Evolutionary conservation across 2,113 vertebrate genomes (phyloP).

Genomic region (Syngnathoides biaculeatus): DNA sequence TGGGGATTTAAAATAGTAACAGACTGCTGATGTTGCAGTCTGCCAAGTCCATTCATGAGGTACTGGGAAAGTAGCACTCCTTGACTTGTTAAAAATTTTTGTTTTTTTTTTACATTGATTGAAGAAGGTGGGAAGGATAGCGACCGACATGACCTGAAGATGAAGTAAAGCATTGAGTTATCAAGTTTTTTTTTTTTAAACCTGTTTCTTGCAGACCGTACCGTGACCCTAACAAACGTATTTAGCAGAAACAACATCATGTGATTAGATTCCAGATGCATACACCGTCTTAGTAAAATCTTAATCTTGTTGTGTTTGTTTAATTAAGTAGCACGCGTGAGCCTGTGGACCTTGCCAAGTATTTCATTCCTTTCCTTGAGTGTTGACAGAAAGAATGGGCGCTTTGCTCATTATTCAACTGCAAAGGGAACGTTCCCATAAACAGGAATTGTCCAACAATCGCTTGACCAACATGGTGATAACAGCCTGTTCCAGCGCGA

Average conservation of each 20-base stretch:
- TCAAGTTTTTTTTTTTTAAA: too few species aligned
- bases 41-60: constrained; percentile 40
- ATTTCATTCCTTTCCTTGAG: constrained; percentile 6
- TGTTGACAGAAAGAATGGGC: constrained; percentile 55
- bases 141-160: constrained; percentile 21
- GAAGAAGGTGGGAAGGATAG: constrained; percentile 53
- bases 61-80: constrained; percentile 26
- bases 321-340: constrained; percentile 7
- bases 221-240: background rate
- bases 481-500: constrained; percentile 86
- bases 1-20: constrained; percentile 48
- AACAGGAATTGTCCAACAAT: constrained; percentile 95
- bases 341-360: constrained; percentile 10
- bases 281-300: background rate
- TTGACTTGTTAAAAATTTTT: constrained; percentile 53
- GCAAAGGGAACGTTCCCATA: constrained; percentile 77
- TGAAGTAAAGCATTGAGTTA: constrained; percentile 22
- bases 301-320: constrained; percentile 3
- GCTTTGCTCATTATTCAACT: constrained; percentile 51
- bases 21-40: constrained; percentile 62
- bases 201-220: background rate
- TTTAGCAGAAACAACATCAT: background rate
- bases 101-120: constrained; percentile 57
- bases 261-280: background rate
- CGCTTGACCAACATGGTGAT: constrained; percentile 81